Base-by-base conservation (phyloP, 2,113 vertebrate genomes). In the Apteryx owenii region DNA sequence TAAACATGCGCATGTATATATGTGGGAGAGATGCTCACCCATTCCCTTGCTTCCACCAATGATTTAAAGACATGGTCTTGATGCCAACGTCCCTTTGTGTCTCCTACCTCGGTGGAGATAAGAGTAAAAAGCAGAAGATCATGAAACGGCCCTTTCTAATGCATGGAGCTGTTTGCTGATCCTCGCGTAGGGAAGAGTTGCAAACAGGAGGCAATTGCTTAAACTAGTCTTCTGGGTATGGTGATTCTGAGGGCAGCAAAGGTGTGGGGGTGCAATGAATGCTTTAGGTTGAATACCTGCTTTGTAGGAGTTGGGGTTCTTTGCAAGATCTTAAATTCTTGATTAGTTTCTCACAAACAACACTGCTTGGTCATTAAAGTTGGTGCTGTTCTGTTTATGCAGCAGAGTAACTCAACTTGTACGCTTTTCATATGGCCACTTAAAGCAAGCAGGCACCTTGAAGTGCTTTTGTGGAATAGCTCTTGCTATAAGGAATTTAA, bases 11-110 rank as follows among this genome's bases (percentile, higher is more conserved):
- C 20, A 22, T 6, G 3, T 42, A 14, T 54, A 10, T 33, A 25
- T 0, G 1, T 14, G 0, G 4, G 10, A 14, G 17, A 14, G 17
- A 14, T 54, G 12, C 12, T 79, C 16, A 36, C 50, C 22, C 5
- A 0, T 81, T 87, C 70, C 33, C 6, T 50, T 42, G 25, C 64
- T 73, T 91, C 25, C 26, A 36, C 42, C 23, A 51, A 1, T 8
- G 7, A 2, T 56, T 12, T 61, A 48, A 38, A 25, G 53, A 76
- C 38, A 72, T 26, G 61, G 44, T 70, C 31, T 70, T 70, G 28
- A 21, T 25, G 46, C 44, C 68, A 70, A 7, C 68, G 33, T 70
- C 9, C 6, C 68, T 70, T 70, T 48, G 44, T 72, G 42, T 56
- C 10, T 88, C 31, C n/a, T 3, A 5, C 31, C n/a, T n/a, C 19